Base-by-base conservation (phyloP, 1,140 invertebrate genomes). In the Chelonus insularis region DNA sequence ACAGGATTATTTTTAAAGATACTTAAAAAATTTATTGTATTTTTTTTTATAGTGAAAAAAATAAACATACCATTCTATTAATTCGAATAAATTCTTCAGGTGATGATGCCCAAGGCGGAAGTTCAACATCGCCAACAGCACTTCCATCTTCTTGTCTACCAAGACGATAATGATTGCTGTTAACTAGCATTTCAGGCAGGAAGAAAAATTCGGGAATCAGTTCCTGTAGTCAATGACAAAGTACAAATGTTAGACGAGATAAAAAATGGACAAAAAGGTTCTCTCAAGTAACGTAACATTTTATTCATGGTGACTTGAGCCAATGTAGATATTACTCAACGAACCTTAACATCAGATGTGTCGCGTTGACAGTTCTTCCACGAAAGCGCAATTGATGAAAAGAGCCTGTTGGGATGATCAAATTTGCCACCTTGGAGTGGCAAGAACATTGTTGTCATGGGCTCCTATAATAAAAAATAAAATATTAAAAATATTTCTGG, bases 341-440 rank as follows among this genome's bases (percentile, higher is more conserved):
- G 68, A 82, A 93, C 93, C 86, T 99, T 99, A 5, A 99, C 97
- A 82, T 99, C 97, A 1, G 96, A 97, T 0, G 97, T 98, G 75
- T 99, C 97, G 34, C 95, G 85, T 80, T 99, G 97, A 74, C 96
- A 98, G 76, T 98, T 98, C 80, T 98, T 97, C 97, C 97, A 99
- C 2, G 96, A 92, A 16, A 97, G 83, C 0, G 90, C 89, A 1
- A 99, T 88, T 1, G 95, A 97, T 5, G 93, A 94, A 82, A 99
- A 99, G 7, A 98, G 85, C 60, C 97, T 82, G 77, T 99, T 96
- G 0, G 97, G 95, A 80, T 99, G 95, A 77, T 99, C 98, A 80
- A 99, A 99, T 76, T 98, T 98, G 18, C 96, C 97, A 51, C 95
- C 95, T 86, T 99, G 97, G n/a, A 99, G 85, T 11, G 96, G 92